Conservation (phyloP, 2,113 vertebrate species). For the Sclerurus mexicanus region DNA sequence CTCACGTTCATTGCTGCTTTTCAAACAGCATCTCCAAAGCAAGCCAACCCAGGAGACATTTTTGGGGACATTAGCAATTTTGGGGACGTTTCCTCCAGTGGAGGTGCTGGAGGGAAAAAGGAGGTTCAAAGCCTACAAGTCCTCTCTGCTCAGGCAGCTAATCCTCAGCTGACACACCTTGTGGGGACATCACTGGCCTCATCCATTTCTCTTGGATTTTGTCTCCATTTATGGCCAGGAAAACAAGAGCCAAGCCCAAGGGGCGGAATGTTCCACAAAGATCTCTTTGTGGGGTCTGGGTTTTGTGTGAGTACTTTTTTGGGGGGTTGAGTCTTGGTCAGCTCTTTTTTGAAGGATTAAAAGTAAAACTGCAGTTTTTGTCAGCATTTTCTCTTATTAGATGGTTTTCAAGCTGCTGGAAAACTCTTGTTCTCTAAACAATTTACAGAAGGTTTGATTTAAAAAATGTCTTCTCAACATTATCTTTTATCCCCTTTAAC, state of each 20-base stretch:
- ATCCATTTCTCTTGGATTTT: neutral
- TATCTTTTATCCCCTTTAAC: neutral
- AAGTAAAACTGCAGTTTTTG: neutral
- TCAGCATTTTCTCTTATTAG: neutral
- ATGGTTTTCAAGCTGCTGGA: neutral
- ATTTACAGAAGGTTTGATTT: neutral
- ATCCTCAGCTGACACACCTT: neutral
- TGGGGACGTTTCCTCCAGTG: neutral
- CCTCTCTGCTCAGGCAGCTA: neutral
- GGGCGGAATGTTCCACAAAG: neutral
- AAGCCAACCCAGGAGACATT: neutral
- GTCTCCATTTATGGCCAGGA: neutral
- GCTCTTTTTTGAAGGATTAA: neutral
- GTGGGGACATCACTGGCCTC: neutral
- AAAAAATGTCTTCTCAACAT: rapidly evolving
- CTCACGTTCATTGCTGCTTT: neutral
- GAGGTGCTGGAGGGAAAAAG: neutral
- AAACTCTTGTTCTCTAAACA: neutral
- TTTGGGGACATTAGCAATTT: neutral
- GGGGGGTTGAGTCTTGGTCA: neutral
- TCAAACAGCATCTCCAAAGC: neutral
- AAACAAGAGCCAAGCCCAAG: neutral
- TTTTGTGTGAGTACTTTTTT: neutral
- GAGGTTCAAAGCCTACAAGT: neutral
- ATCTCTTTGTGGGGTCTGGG: neutral